A percentile compares a stretch with the other conserved stretches of the same genome.
These are phyloP conservation scores for Mormyrops boulengeri DNA, from an alignment of 2,797 vertebrate genomes.

Conservation along the genomic window DNA sequence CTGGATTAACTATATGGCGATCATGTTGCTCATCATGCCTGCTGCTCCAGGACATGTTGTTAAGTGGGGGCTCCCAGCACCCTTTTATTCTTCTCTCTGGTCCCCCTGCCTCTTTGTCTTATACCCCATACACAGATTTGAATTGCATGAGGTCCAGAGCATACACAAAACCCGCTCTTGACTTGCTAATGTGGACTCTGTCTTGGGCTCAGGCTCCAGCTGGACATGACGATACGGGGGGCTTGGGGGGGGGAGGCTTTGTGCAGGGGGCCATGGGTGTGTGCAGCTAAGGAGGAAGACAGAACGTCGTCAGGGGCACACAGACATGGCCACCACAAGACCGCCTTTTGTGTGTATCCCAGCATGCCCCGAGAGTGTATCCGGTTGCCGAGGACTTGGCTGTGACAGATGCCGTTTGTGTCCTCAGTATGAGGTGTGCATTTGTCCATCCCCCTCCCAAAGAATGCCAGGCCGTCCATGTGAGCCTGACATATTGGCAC, in stretches of 20 bases:
- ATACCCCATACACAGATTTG: slow-evolving; percentile 38
- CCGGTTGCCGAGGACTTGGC: background rate
- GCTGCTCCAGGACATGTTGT: slow-evolving; percentile 41
- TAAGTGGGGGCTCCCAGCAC: slow-evolving; percentile 37
- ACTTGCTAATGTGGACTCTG: slow-evolving; percentile 47
- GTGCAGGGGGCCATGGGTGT: slow-evolving; percentile 19
- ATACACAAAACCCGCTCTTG: slow-evolving; percentile 36
- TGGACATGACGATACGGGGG: slow-evolving; percentile 47
- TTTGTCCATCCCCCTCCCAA: background rate
- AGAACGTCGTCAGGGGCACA: slow-evolving; percentile 36
- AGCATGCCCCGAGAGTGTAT: background rate
- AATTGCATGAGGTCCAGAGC: slow-evolving; percentile 53
- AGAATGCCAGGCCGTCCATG: background rate
- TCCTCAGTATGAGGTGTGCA: background rate
- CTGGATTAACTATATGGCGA: slow-evolving; percentile 15
- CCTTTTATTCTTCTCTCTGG: background rate
- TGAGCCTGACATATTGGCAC: background rate
- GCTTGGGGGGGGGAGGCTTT: background rate
- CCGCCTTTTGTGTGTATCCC: slow-evolving; percentile 55
- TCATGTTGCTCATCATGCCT: slow-evolving; percentile 44
- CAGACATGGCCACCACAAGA: slow-evolving; percentile 53
- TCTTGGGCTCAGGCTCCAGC: slow-evolving; percentile 52
- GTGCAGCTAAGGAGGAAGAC: slow-evolving; percentile 39
- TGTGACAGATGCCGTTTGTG: background rate
- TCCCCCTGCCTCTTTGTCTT: slow-evolving; percentile 7